Evolutionary conservation across 2,888 invertebrate species (phyloP), one percentile per base, ranked within the genome.

Genomic region (Orthonychiurus folsomi): DNA sequence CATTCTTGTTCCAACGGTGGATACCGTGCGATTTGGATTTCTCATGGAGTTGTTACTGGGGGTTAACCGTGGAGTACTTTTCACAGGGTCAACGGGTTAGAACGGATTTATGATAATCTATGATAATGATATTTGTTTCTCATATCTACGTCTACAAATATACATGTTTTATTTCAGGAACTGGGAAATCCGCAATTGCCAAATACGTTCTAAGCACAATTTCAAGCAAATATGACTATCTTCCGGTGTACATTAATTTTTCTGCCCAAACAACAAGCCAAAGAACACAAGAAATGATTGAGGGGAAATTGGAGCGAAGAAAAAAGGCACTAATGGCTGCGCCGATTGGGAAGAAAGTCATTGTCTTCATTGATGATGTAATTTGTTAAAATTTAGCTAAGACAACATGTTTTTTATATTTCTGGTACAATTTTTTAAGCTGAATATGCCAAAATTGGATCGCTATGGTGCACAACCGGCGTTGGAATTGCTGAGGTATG

Each of bases 401-500:
- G n/a, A n/a, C n/a, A 48, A n/a, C 15, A 48, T n/a, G 48, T 48
- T 48, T 48, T 48, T 48, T n/a, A 15, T 48, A n/a, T 48, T 48
- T 48, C n/a, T 48, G n/a, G 12, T n/a, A 15, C 48, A 12, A 48
- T 15, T 48, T 48, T 52, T 23, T 52, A 9, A 52, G 52, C 20
- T 52, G 0, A 93, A 93, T 75, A 93, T 93, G 93, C 93, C 93
- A 0, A 85, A 84, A 75, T 79, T 86, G 73, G 92, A 87, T 77
- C 85, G 85, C 0, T 94, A 93, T 74, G 94, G 93, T 9, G 88
- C 93, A 12, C 93, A 93, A 75, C 92, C 93, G 3, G 89, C 93
- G 0, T 88, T 93, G 63, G 94, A 94, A 79, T 78, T 95, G 26
- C 79, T 94, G 25, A 82, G 92, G n/a, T n/a, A n/a, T n/a, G n/a